Conservation (phyloP, 2,888 invertebrate genomes). For the Agrotis puta region DNA sequence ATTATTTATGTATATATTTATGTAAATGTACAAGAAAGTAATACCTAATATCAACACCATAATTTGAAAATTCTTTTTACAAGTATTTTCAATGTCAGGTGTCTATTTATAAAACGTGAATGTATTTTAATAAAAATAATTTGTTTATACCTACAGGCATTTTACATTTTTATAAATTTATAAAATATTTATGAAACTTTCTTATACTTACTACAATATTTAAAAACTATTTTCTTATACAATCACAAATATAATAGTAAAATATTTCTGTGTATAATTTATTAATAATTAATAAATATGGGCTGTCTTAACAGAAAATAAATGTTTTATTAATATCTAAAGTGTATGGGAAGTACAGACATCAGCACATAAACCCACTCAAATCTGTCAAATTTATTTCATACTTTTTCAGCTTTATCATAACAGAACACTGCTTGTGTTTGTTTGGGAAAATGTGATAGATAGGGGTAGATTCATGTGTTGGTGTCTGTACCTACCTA, state of each 20-base stretch:
- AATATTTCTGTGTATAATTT: slow-evolving; percentile 40
- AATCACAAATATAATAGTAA: slow-evolving; percentile 18
- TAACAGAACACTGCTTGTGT: too few species aligned
- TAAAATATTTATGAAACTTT: slow-evolving; percentile 40
- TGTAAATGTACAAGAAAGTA: slow-evolving; percentile 13
- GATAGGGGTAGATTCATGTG: too few species aligned
- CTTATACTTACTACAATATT: slow-evolving; percentile 29
- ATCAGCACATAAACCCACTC: too few species aligned
- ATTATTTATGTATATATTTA: slow-evolving; percentile 15
- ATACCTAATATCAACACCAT: slow-evolving; percentile 19
- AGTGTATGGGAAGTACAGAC: slow-evolving; percentile 12
- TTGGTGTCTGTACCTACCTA: too few species aligned
- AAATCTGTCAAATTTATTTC: too few species aligned
- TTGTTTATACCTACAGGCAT: slow-evolving; percentile 32
- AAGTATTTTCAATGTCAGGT: slow-evolving; percentile 38
- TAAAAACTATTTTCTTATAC: slow-evolving; percentile 40
- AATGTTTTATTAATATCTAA: slow-evolving; percentile 63
- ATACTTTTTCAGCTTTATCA: too few species aligned
- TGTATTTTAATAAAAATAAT: slow-evolving; percentile 51
- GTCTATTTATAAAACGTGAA: slow-evolving; percentile 26
- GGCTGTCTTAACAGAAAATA: slow-evolving; percentile 63
- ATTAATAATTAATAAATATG: slow-evolving; percentile 42
- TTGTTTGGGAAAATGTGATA: too few species aligned
- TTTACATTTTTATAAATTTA: slow-evolving; percentile 57
- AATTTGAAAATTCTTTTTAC: slow-evolving; percentile 52